A percentile compares a stretch with the other conserved stretches of the same genome.
These are phyloP conservation scores for Tenebrio molitor DNA, from an alignment of 1,140 invertebrate genomes.

Conservation along the genomic window DNA sequence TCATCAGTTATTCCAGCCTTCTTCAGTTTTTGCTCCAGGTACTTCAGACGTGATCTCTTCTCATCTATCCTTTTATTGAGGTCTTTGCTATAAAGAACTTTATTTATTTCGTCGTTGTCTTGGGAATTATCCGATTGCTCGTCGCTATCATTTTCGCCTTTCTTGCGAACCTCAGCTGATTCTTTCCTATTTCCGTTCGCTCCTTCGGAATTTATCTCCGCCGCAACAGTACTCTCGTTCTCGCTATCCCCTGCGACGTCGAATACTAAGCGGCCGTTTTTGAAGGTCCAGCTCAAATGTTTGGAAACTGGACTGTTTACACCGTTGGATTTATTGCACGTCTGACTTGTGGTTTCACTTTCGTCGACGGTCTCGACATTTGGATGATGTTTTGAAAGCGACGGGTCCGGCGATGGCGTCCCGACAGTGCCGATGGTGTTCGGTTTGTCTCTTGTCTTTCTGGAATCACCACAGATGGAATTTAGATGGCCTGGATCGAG, in stretches of 20 bases:
- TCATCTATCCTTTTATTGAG: conserved; percentile 58
- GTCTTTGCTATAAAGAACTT: conserved; percentile 57
- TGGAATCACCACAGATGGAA: conserved; percentile 36
- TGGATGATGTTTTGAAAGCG: too few species aligned
- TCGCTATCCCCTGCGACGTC: too few species aligned
- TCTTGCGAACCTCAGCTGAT: conserved; percentile 32
- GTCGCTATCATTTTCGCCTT: background rate
- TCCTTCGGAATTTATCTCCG: too few species aligned
- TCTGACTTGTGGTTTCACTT: background rate
- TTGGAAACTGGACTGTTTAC: background rate
- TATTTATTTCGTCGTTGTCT: background rate
- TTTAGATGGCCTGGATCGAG: conserved; percentile 41
- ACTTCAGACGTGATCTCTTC: conserved; percentile 56
- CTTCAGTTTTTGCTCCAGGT: conserved; percentile 61
- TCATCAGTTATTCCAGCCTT: conserved; percentile 59
- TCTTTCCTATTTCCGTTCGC: background rate
- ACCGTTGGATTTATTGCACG: background rate
- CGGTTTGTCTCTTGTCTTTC: background rate
- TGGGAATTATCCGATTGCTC: background rate
- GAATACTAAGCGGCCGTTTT: conserved; percentile 61
- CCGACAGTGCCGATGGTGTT: background rate
- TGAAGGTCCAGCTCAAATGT: conserved; percentile 59
- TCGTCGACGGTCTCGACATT: conserved; percentile 19
- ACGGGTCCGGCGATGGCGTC: conserved; percentile 13
- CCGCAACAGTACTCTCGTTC: too few species aligned